Evolutionary conservation across 2,113 vertebrate genomes (phyloP), one percentile per base, ranked within the genome.

Genomic region (Hippopotamus amphibius): DNA sequence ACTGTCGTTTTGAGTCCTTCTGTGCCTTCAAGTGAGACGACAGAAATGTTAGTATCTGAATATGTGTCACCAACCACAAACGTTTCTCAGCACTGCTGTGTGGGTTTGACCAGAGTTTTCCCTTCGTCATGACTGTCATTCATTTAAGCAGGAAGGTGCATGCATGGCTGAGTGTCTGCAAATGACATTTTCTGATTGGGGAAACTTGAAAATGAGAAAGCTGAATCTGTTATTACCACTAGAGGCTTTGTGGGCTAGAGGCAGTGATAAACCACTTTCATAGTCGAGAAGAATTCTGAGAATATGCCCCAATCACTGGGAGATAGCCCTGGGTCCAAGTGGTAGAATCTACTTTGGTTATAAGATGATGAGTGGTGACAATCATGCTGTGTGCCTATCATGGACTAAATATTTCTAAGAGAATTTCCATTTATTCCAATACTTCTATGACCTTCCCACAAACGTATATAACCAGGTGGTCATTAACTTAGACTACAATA

Each of bases 1-100:
- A 48, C 28, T 61, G 57, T 71, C 93, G 72, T 93, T 87, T 84
- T 71, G 55, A 71, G 63, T 37, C 53, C 22, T 82, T 95, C 17
- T 69, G 63, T 87, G 57, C 37, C 57, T 89, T 96, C 5, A 41
- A 72, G 7, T 66, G 16, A n/a, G 30, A 59, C 9, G 65, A 79
- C 10, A 72, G 15, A 95, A 92, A 87, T 59, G 65, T n/a, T 61
- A 37, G 14, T 43, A 61, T 88, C 74, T 50, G 46, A 53, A 66
- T 66, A 43, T 74, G 12, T 48, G 9, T 46, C 65, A 21, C 11
- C 88, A 69, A 87, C 6, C 22, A 26, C 2, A 33, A 59, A 6
- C 6, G 21, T 65, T 77, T 68, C 37, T 69, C 5, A 13, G 16
- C 10, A 79, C 5, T 24, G 33, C 68, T 63, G 1, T 33, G 33